phyloP scores from a whole-genome alignment of 2,113 vertebrate species.

The Platichthys flesus region DNA sequence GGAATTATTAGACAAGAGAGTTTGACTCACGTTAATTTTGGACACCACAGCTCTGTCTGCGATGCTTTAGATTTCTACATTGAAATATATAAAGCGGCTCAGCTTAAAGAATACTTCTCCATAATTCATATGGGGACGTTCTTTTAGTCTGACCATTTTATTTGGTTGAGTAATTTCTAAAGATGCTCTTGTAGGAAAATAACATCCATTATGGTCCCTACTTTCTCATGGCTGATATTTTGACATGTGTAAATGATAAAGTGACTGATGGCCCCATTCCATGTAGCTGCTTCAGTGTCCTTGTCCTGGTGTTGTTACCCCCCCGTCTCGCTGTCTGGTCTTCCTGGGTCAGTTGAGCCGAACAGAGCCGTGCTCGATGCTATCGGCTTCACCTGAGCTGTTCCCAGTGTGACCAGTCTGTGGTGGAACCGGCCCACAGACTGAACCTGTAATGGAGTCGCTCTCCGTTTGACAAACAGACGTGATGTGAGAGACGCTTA shows the following conservation, averaged over 20 bases:
- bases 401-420: neutral
- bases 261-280: neutral
- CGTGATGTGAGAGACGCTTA: conserved; percentile 28
- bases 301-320: neutral
- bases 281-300: neutral
- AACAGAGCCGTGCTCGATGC: neutral
- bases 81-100: too few species aligned
- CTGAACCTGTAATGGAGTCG: conserved; percentile 46
- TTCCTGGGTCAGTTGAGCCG: neutral
- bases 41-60: too few species aligned
- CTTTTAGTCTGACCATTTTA: too few species aligned
- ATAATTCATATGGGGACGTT: too few species aligned
- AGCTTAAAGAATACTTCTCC: too few species aligned
- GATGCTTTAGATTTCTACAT: too few species aligned
- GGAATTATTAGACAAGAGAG: too few species aligned
- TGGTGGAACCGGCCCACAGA: neutral
- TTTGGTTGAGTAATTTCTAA: too few species aligned
- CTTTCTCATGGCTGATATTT: neutral
- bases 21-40: too few species aligned
- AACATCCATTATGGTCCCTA: too few species aligned
- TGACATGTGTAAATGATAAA: neutral
- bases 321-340: neutral
- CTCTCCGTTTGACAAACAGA: conserved; percentile 29
- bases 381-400: neutral
- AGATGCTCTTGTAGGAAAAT: too few species aligned